Evolutionary conservation across 2,888 invertebrate species (phyloP), one percentile per base, ranked within the genome.

Genomic region (Pristionchus japonicus): DNA sequence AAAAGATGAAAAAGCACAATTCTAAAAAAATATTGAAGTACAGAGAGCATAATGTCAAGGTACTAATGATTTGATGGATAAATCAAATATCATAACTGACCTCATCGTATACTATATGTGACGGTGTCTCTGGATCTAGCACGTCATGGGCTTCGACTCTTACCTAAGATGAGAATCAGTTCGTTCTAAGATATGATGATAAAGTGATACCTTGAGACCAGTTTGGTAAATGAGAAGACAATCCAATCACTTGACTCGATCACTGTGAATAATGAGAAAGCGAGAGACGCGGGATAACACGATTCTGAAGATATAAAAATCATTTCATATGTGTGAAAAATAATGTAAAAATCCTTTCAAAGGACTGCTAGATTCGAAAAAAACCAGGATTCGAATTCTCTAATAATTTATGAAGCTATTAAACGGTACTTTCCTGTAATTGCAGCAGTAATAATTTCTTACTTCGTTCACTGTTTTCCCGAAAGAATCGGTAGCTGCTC

Each of bases 81-180:
- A n/a, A n/a, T n/a, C n/a, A 77, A 77, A 77, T 34, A 47, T 85
- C 40, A 57, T n/a, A 3, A 15, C 20, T 70, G 0, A 80, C 95
- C 49, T 89, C 89, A 90, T 95, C 94, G 89, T 95, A 95, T 0
- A 95, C 94, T 89, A 95, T 94, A 27, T 92, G 90, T 27, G 95
- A 89, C 3, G 91, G 91, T 95, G 95, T 95, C 47, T 94, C 92
- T 86, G 94, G 94, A 6, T 85, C 64, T 49, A 95, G 91, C 7
- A 95, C 95, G 89, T 95, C 94, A 89, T 94, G 92, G 3, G 92
- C 88, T 47, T 91, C 91, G 17, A 91, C 91, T 57, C 91, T 85
- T 89, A 95, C 88, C 90, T 90, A n/a, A n/a, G 88, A 23, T 4
- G 20, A 34, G 34, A 84, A n/a, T 37, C n/a, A 13, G 23, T 61